Base-by-base conservation (phyloP, 2,888 invertebrate species). In the Spialia ferax region DNA sequence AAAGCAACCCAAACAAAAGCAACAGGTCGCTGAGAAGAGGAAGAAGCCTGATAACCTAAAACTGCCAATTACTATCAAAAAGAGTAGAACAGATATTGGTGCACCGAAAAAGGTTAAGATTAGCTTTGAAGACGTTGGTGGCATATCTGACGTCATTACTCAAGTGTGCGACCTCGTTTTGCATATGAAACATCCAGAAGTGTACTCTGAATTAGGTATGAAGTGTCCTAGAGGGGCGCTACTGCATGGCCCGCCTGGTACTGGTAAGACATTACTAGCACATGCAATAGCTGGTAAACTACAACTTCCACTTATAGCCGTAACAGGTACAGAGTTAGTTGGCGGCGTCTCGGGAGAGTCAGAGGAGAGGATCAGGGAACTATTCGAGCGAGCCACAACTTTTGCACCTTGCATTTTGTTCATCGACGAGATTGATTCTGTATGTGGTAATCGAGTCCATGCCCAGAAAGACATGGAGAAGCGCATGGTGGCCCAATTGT, bases 391-490 rank as follows among this genome's bases (percentile, higher is more conserved):
- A 81, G 99, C 99, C 0, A 85, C 95, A 7, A 90, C 95, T 61
- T 87, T 95, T 68, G 95, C 97, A 10, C 98, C 98, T 0, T 97
- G 98, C 84, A 95, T 99, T 13, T 88, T 99, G 45, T 99, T 99
- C 81, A 96, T 99, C 71, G 99, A 99, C 90, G 99, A 99, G 93
- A 97, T 99, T 70, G 99, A 99, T 93, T 96, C 98, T n/a, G 97
- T 99, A 55, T 97, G 98, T 35, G 97, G 97, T 5, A 98, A 98
- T 83, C 94, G 99, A 80, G 96, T 98, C 67, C 96, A 96, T 77
- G 98, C 98, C 2, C 97, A 98, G 78, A 97, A 97, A 83, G 99
- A 99, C 80, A 99, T 99, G 99, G 99, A 99, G 83, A 95, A 97
- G 71, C 94, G 99, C 70, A 98, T 99, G 87, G 99, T 99, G 7